Evolutionary conservation across 1,140 invertebrate genomes (phyloP), one percentile per base, ranked within the genome.

Genomic region (Drosophila azteca): DNA sequence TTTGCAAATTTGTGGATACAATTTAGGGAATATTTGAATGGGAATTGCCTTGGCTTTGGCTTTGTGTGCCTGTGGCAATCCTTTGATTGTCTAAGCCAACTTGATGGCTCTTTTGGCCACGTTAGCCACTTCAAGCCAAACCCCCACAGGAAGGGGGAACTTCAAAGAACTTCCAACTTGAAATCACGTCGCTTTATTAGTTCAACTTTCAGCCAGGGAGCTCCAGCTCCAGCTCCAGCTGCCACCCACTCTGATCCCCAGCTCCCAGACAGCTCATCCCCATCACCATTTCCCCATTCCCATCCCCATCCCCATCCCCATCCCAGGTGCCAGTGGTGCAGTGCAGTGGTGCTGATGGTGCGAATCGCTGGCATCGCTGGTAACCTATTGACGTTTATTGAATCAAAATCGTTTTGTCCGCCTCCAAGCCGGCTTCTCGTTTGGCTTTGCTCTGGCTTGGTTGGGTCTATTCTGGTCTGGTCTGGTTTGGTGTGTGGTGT

Each of bases 331-430:
- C 9, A 11, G 43, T 1, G 5, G 17, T 20, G 17, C 17, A 20
- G 17, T 20, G n/a, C 20, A 41, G 35, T 13, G 41, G 41, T n/a
- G n/a, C 22, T 11, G 17, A 2, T 11, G 2, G n/a, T 35, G 24
- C 15, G 31, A 8, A 31, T 41, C 17, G 17, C 11, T 26, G 41
- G 15, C 44, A 15, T 17, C 17, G 61, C 55, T 68, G 68, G 55
- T 67, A 59, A 87, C 48, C 74, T 75, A 85, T 82, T 85, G 81
- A 87, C 81, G 81, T 85, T 85, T 82, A 85, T 85, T 85, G 78
- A 85, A 85, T 85, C 78, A 87, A 85, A 85, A 85, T 69, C 78
- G 78, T 78, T 64, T 82, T 77, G 72, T 60, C 20, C 46, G 71
- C 60, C 51, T 39, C 29, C 61, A 15, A 52, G 41, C 29, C 15